Conservation (phyloP, 2,797 vertebrate genomes). For the Nothura maculosa region DNA sequence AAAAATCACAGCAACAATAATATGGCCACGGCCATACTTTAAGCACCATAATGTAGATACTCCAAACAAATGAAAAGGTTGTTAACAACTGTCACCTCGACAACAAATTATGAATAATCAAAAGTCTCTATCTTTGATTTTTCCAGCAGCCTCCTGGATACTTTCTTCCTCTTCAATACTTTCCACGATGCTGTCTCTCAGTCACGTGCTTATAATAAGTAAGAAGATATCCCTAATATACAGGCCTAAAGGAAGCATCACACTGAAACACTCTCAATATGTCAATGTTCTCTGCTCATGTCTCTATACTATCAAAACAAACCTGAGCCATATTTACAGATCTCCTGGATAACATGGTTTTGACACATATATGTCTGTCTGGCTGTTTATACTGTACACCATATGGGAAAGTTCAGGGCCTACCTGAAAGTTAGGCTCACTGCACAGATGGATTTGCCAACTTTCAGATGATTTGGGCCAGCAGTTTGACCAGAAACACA, state of each 20-base stretch:
- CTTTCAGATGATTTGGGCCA: neutral
- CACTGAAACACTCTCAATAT: neutral
- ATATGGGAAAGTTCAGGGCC: neutral
- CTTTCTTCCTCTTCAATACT: neutral
- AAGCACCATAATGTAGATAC: neutral
- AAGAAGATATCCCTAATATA: neutral
- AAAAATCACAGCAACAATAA: neutral
- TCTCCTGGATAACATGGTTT: neutral
- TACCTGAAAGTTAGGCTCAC: neutral
- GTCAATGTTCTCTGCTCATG: neutral
- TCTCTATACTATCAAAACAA: neutral
- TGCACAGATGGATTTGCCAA: neutral
- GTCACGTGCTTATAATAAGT: neutral
- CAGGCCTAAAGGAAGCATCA: neutral
- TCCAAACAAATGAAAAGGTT: neutral
- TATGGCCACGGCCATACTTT: accelerated
- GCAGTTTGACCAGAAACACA: neutral
- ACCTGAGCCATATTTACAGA: neutral
- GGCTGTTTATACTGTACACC: neutral
- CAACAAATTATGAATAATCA: neutral
- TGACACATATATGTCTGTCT: neutral
- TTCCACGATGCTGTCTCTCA: neutral
- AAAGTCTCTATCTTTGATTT: neutral
- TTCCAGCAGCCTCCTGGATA: neutral
- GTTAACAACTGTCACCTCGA: neutral